Base-by-base conservation (phyloP, 2,113 vertebrate species). In the Crotalus tigris region DNA sequence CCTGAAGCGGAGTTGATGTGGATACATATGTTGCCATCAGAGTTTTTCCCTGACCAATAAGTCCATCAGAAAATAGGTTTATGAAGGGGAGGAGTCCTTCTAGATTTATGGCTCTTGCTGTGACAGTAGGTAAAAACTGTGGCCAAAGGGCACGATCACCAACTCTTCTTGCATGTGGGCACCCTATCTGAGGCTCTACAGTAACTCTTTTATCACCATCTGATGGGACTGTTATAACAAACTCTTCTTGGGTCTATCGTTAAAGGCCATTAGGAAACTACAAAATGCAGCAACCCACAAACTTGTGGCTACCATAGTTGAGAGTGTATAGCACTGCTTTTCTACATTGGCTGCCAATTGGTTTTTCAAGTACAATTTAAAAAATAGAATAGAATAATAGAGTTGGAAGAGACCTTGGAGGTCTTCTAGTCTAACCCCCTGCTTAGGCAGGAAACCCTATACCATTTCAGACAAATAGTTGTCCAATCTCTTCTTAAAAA, bases 171-270 rank as follows among this genome's bases (percentile, higher is more conserved):
- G 33, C 49, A 51, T 51, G 69, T 39, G 17, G 9, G 33, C 33
- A 81, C 19, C 75, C 75, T 81, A 81, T 17, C 75, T 44, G 69
- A 17, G 29, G 12, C 12, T 15, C 69, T 39, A 39, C 15, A 39
- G 33, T 19, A 39, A 81, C 15, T 39, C 33, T 90, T 93, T 92
- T 96, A 94, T 91, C 39, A 87, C 26, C 46, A 58, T 51, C 94
- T 93, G 33, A 13, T 21, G 39, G 17, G 7, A 19, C 17, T 81
- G 19, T 17, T 19, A 0, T 81, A 81, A 44, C 33, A 81, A 19
- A 39, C 6, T 75, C 69, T 44, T 81, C 17, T 44, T 81, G 75
- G 33, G 33, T 39, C 75, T 21, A 21, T 39, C 75, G 44, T 4
- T 81, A 81, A 81, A 81, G 17, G 21, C 75, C 39, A 44, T 39